A percentile compares a stretch with the other conserved stretches of the same genome.
Conservation (phyloP, 1,140 invertebrate species). For the Magallana gigas region DNA sequence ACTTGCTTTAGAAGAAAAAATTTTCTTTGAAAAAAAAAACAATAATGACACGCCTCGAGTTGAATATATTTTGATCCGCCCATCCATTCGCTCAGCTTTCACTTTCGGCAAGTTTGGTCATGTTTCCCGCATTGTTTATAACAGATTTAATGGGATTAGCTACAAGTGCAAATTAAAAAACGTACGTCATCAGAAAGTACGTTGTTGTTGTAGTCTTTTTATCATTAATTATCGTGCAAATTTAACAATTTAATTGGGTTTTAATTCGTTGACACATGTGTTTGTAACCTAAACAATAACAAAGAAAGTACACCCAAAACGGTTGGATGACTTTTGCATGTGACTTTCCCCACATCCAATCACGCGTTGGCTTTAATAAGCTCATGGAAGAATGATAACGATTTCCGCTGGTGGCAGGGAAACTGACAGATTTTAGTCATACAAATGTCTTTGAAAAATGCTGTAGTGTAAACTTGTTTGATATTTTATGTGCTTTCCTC, state of each 20-base stretch:
- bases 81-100: background rate
- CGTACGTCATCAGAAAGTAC: background rate
- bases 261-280: conserved; percentile 19
- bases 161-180: background rate
- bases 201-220: background rate
- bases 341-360: conserved; percentile 37
- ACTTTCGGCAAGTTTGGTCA: conserved; percentile 36
- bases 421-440: background rate
- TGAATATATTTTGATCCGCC: background rate
- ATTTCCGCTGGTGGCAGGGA: conserved; percentile 33
- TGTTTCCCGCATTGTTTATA: conserved; percentile 25
- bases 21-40: no score
- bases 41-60: no score
- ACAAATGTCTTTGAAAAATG: background rate
- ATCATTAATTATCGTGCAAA: background rate
- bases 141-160: background rate
- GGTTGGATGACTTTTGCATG: conserved; percentile 41
- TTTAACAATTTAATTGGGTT: conserved; percentile 15
- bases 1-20: no score
- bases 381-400: conserved; percentile 23
- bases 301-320: conserved; percentile 41
- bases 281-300: conserved; percentile 38
- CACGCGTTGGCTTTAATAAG: background rate
- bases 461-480: background rate
- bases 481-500: background rate